phyloP scores from a whole-genome alignment of 2,797 vertebrate species.

The Coregonus ussuriensis region DNA sequence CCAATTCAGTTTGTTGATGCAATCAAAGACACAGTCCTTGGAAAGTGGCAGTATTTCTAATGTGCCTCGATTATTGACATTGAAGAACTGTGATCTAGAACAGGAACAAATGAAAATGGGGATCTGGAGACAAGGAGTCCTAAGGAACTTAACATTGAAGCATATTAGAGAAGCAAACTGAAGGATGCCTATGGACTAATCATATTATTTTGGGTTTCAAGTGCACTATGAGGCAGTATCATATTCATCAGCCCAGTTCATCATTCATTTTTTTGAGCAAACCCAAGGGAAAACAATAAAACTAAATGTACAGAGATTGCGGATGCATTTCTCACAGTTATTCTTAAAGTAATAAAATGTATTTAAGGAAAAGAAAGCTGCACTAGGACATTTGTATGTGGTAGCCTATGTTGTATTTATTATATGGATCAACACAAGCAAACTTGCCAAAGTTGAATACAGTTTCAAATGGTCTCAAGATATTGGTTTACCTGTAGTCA shows the following conservation, averaged over 20 bases:
- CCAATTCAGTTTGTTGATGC: conserved; percentile 98
- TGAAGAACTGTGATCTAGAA: conserved; percentile 85
- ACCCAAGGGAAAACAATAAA: conserved; percentile 74
- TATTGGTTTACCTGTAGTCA: background rate
- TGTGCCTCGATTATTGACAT: conserved; percentile 95
- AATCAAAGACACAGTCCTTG: conserved; percentile 99
- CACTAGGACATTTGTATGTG: conserved; percentile 45
- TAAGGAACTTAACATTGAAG: conserved; percentile 67
- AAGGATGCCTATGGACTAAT: conserved; percentile 77
- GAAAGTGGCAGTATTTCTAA: conserved; percentile 99
- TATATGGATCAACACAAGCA: background rate
- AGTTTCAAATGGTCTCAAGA: background rate
- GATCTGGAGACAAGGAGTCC: conserved; percentile 74
- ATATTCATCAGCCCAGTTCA: conserved; percentile 75
- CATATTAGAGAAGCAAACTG: conserved; percentile 69
- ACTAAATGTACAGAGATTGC: conserved; percentile 84
- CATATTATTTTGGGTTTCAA: conserved; percentile 75
- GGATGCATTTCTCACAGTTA: conserved; percentile 81
- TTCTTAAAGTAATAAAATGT: conserved; percentile 86
- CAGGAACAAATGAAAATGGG: conserved; percentile 76
- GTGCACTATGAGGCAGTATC: conserved; percentile 78
- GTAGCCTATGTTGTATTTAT: conserved; percentile 39
- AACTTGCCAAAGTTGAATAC: background rate
- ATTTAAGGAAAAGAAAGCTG: conserved; percentile 78
- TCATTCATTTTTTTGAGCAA: conserved; percentile 74